Base-by-base conservation (phyloP, 2,888 invertebrate species). In the Ephialtes manifestator region DNA sequence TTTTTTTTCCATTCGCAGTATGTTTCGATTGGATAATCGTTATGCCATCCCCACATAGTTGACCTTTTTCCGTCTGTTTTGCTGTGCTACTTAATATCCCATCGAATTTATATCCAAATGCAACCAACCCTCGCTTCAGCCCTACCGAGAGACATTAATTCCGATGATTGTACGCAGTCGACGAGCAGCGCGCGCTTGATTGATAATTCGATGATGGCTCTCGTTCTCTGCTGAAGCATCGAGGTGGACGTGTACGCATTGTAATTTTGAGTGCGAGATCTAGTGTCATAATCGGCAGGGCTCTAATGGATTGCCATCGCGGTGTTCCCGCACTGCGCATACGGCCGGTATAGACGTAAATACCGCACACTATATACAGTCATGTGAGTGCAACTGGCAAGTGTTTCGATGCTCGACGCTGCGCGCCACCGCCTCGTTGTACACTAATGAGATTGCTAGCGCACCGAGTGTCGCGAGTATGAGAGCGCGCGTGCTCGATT, bases 201-300 rank as follows among this genome's bases (percentile, higher is more conserved):
- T 77, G 84, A 84, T 76, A 80, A 84, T 84, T 77, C 67, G 68
- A 71, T 71, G 84, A 84, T 76, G 80, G 48, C 51, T 28, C 65
- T 35, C 65, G 75, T 65, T 76, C 20, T 28, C 15, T 48, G 31
- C 18, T 5, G 20, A 18, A 39, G 58, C 48, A 43, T 60, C 48
- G 39, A 15, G 13, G 39, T 46, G n/a, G 35, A 58, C 18, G 76
- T 77, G 81, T 67, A 46, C 74, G 68, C 53, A 79, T 80, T 75
- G 83, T 74, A 79, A 80, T 85, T 80, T 81, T 74, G 75, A 72
- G 83, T 67, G 55, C 67, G 78, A 58, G 84, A 81, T 86, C 86
- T 20, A 84, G 81, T 86, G 86, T 81, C 81, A 86, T 81, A 81
- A 84, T 86, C 79, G 78, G 67, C 74, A 74, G 71, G 65, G 77